Evolutionary conservation across 2,113 vertebrate genomes (phyloP).

Genomic region (Electrona antarctica): DNA sequence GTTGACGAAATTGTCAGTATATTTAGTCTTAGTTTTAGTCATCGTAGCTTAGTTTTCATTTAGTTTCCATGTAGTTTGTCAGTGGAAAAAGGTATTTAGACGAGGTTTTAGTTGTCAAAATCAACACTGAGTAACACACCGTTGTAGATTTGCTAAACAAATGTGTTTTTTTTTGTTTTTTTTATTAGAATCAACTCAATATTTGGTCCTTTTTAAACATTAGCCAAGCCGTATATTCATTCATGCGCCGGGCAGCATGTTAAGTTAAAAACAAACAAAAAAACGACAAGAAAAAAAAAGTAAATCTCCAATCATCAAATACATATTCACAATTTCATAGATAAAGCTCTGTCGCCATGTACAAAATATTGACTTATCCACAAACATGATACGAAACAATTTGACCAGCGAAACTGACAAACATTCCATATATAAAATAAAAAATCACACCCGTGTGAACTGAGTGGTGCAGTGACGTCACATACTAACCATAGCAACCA

Average conservation of each 20-base stretch:
- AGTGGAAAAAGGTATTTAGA: too few relatives aligned
- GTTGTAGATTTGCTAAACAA: constrained; percentile 6
- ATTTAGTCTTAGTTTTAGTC: too few relatives aligned
- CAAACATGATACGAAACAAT: background rate
- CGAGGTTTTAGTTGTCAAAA: too few relatives aligned
- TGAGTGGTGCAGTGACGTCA: too few relatives aligned
- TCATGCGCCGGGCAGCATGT: constrained; percentile 2
- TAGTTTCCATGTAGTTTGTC: too few relatives aligned
- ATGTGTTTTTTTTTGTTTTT: constrained; percentile 3
- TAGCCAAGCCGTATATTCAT: background rate
- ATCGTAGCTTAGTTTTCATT: too few relatives aligned
- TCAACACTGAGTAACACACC: background rate
- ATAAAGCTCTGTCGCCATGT: constrained; percentile 35
- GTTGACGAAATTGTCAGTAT: too few relatives aligned
- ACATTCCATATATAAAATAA: background rate
- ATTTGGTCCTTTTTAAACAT: background rate
- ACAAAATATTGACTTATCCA: constrained; percentile 34
- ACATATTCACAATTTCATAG: constrained; percentile 2
- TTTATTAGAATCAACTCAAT: background rate
- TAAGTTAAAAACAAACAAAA: constrained; percentile 26
- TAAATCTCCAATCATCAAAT: constrained; percentile 12
- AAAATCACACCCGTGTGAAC: too few relatives aligned
- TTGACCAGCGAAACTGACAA: constrained; percentile 6
- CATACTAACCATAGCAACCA: too few relatives aligned
- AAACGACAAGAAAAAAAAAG: too few relatives aligned